Evolutionary conservation across 1,140 invertebrate species (phyloP), one percentile per base, ranked within the genome.

Genomic region (Dryas iulia): DNA sequence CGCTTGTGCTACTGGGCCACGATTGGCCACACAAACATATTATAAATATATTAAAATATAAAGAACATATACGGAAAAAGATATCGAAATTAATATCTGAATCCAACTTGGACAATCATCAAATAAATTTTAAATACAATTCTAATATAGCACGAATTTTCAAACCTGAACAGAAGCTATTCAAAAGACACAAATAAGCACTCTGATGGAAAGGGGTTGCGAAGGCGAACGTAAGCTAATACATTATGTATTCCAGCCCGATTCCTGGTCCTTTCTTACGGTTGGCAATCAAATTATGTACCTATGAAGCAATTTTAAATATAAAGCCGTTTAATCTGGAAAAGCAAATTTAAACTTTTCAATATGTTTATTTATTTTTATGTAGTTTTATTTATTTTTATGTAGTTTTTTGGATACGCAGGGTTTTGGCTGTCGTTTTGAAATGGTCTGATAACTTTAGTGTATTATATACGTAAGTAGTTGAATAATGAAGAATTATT

Each of bases 141-240:
- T 21, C 18, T 21, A 21, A 47, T 47, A 47, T 21, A 18, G 14
- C 14, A 18, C 39, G 7, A 47, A 11, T 21, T 47, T 47, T 10
- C 39, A 3, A 47, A 47, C 18, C 39, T 21, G 14, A 47, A 35
- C 33, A 47, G 39, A 18, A 47, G 39, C 18, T 60, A 39, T 33
- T 47, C 59, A 47, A 25, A 60, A 60, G 59, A 60, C 31, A 60
- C 59, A 60, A 59, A 59, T 59, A 59, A 21, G 30, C 21, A n/a
- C 18, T 24, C 21, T 59, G 58, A 47, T 47, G 39, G 39, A 47
- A 59, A 59, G 58, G 31, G 58, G 58, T 59, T 59, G 21, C 30
- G n/a, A 35, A 25, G 25, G 21, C 33, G 30, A 59, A 59, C 57
- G 58, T 28, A 39, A 59, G 58, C 58, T 59, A 35, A 59, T 59